Evolutionary conservation across 2,797 vertebrate genomes (phyloP), one percentile per base, ranked within the genome.

Genomic region (Chiloscyllium punctatum): DNA sequence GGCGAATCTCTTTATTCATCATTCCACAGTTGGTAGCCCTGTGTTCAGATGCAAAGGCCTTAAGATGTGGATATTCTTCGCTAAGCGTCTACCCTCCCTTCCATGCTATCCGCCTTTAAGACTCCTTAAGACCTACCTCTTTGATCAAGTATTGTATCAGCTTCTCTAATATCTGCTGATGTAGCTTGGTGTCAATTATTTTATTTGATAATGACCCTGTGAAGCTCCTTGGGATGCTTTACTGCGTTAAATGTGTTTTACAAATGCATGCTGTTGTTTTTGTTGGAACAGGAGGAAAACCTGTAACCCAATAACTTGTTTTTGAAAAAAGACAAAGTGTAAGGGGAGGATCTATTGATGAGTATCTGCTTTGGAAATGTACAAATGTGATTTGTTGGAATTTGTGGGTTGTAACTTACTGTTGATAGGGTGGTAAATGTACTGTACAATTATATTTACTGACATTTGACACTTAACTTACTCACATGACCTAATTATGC

Each of bases 401-500:
- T 95, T 57, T 77, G 94, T 95, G 90, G 6, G 71, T n/a, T 51
- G 88, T 74, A 57, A 57, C 27, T 48, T n/a, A 33, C 7, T 42
- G 30, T 33, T 77, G 25, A 33, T 77, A 18, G 13, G 69, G 13
- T 74, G 18, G 42, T 33, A 53, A 94, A 53, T 74, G 71, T 53
- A 33, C 5, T 95, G 69, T 77, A 53, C 27, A 51, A 77, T 77
- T 21, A 48, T 74, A 74, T 27, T 95, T 77, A n/a, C 48, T 74
- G 94, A 53, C 71, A 53, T 51, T 53, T 57, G 53, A 91, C 57
- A n/a, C 88, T 91, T 66, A 15, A 33, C 48, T 77, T 57, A 33
- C 48, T 95, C 71, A 57, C 23, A 51, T 95, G 71, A 57, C 71
- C 71, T n/a, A 77, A 95, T 77, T 95, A 95, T 77, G 16, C 94